A percentile compares a stretch with the other conserved stretches of the same genome.
Conservation (phyloP, 2,113 vertebrate species). For the Electrona antarctica region DNA sequence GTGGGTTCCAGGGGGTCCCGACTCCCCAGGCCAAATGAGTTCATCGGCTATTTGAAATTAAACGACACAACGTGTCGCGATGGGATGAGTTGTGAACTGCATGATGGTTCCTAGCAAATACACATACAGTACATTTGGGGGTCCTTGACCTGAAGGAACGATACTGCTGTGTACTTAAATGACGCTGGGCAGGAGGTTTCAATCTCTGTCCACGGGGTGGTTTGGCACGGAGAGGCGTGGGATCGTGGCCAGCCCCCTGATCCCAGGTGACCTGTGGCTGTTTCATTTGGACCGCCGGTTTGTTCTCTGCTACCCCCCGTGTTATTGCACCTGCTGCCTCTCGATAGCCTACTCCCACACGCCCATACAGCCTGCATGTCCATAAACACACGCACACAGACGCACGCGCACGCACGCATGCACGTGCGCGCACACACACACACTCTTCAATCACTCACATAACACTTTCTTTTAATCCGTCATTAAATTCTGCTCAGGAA, state of each 20-base stretch:
- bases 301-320: slow-evolving; percentile 50
- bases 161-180: no score
- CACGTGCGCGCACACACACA: background rate
- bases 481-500: slow-evolving; percentile 21
- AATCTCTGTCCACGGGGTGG: slow-evolving; percentile 41
- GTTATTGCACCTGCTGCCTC: slow-evolving; percentile 74
- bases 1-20: no score
- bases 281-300: slow-evolving; percentile 60
- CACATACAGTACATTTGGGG: no score
- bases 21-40: no score
- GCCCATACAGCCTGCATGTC: background rate
- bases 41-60: no score
- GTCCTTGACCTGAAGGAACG: no score
- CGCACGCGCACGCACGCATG: background rate
- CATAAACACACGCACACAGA: slow-evolving; percentile 8
- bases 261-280: slow-evolving; percentile 59
- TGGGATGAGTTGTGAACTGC: no score
- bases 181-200: slow-evolving; percentile 53
- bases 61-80: no score
- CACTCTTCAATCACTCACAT: slow-evolving; percentile 4
- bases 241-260: slow-evolving; percentile 51
- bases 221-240: slow-evolving; percentile 55
- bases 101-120: no score
- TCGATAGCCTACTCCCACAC: slow-evolving; percentile 38
- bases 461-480: slow-evolving; percentile 29